Conservation (phyloP, 2,797 vertebrate genomes). For the Gila robusta region DNA sequence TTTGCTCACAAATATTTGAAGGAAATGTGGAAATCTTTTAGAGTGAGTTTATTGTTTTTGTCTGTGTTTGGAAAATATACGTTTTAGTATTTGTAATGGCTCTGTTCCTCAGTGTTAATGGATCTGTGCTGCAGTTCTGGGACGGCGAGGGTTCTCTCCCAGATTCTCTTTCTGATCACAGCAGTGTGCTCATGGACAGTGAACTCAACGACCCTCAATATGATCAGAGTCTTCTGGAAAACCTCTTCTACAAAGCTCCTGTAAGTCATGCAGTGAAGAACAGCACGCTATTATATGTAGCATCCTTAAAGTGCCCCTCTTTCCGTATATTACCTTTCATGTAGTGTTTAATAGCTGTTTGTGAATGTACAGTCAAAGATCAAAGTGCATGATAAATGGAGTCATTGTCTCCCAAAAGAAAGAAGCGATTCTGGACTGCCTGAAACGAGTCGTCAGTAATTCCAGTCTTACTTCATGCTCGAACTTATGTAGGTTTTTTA, state of each 20-base stretch:
- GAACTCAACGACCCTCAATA: conserved; percentile 91
- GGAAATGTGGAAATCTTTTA: not conserved
- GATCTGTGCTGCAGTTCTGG: conserved; percentile 78
- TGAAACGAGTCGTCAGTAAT: not conserved
- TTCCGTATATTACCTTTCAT: not conserved
- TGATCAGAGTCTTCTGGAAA: conserved; percentile 93
- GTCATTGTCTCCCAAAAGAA: not conserved
- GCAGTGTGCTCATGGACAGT: conserved; percentile 85
- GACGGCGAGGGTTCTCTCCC: conserved; percentile 78
- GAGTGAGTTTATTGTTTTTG: not conserved
- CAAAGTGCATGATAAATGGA: not conserved
- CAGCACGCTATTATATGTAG: not conserved
- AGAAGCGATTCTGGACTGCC: not conserved
- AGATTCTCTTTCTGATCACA: conserved; percentile 82
- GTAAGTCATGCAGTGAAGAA: conserved; percentile 76
- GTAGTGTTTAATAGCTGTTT: not conserved
- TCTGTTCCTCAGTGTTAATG: conserved; percentile 75
- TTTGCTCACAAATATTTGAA: not conserved
- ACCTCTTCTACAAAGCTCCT: conserved; percentile 87
- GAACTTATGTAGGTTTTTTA: not conserved
- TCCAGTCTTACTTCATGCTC: not conserved
- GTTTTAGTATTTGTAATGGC: not conserved
- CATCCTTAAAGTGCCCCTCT: not conserved
- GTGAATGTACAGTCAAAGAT: not conserved
- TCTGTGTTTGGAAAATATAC: not conserved